Evolutionary conservation across 2,113 vertebrate genomes (phyloP).

Genomic region (Dryoscopus gambensis): DNA sequence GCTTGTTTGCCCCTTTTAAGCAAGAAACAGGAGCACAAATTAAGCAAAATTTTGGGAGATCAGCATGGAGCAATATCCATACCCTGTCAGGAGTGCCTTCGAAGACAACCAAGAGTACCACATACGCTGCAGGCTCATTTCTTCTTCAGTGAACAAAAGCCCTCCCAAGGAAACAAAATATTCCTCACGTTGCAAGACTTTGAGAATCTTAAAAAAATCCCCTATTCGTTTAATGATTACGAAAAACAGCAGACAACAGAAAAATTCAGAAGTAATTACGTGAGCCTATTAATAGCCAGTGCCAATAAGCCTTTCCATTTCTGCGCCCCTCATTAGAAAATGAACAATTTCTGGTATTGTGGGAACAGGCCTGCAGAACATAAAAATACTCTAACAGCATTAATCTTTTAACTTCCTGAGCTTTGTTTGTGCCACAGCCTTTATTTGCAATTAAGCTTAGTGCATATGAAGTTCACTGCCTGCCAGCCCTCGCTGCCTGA

Average conservation of each 20-base stretch:
- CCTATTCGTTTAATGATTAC: not conserved
- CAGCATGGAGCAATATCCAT: not conserved
- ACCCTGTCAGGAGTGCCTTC: not conserved
- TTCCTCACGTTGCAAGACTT: not conserved
- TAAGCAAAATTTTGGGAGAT: not conserved
- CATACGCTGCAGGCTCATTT: not conserved
- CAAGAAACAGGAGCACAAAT: not conserved
- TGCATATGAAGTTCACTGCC: constrained; percentile 2
- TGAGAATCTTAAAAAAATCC: not conserved
- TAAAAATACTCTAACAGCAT: not conserved
- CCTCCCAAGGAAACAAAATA: not conserved
- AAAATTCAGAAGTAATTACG: not conserved
- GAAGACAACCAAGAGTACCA: not conserved
- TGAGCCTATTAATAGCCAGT: not conserved
- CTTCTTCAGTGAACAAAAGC: not conserved
- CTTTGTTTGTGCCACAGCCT: not conserved
- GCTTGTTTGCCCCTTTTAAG: not conserved
- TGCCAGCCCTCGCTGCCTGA: not conserved
- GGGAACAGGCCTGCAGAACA: not conserved
- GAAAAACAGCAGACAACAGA: not conserved
- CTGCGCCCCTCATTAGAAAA: not conserved
- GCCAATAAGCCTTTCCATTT: not conserved
- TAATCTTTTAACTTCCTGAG: constrained; percentile 8
- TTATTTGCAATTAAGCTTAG: constrained; percentile 50
- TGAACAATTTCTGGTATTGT: not conserved